Evolutionary conservation across 2,888 invertebrate species (phyloP).

Genomic region (Dromius quadrimaculatus): DNA sequence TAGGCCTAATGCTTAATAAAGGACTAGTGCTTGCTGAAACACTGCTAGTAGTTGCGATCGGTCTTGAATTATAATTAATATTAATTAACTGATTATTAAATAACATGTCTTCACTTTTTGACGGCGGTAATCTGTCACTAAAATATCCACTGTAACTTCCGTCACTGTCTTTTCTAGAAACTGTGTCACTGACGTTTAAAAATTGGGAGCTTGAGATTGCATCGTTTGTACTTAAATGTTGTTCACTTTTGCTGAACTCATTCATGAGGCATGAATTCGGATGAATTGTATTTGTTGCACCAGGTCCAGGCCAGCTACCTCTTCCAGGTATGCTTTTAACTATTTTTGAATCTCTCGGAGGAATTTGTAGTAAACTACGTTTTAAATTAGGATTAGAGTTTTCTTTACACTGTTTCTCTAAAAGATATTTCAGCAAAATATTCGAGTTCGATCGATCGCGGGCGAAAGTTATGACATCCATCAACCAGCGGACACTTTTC

Average conservation of each 20-base stretch:
- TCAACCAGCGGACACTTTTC: constrained; percentile 96
- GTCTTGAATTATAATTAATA: constrained; percentile 26
- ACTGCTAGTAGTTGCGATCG: constrained; percentile 69
- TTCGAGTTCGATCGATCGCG: constrained; percentile 76
- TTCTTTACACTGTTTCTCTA: constrained; percentile 61
- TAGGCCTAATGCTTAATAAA: constrained; percentile 72
- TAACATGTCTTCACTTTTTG: constrained; percentile 84
- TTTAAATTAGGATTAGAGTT: constrained; percentile 65
- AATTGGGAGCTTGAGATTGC: constrained; percentile 71
- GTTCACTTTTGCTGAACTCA: constrained; percentile 88
- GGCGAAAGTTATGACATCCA: constrained; percentile 94
- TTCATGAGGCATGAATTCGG: constrained; percentile 65
- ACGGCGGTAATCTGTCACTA: constrained; percentile 75
- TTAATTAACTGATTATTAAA: constrained; percentile 62
- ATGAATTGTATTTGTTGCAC: constrained; percentile 70
- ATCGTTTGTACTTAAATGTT: constrained; percentile 74
- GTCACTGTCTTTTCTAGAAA: constrained; percentile 64
- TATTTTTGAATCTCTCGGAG: constrained; percentile 79
- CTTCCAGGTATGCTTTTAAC: constrained; percentile 82
- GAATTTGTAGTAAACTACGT: constrained; percentile 75
- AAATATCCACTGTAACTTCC: constrained; percentile 63
- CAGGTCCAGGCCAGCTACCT: constrained; percentile 90
- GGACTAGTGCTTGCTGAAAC: constrained; percentile 80
- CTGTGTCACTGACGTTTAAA: constrained; percentile 66
- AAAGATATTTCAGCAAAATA: constrained; percentile 64